Evolutionary conservation across 2,113 vertebrate species (phyloP).

Genomic region (Eidolon helvum): DNA sequence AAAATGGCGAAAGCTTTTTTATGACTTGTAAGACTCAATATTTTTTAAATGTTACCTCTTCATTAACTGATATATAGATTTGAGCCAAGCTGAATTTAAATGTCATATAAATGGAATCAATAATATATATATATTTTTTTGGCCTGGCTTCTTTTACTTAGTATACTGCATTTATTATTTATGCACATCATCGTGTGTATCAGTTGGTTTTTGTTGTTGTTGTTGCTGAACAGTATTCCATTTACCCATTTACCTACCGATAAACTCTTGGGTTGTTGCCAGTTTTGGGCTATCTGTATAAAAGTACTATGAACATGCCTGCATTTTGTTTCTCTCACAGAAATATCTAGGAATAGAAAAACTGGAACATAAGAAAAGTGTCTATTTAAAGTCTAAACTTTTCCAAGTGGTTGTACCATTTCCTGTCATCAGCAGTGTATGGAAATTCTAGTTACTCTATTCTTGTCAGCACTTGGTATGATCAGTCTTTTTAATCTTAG

Average conservation of each 20-base stretch:
- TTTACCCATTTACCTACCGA: neutral
- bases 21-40: neutral
- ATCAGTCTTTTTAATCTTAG: neutral
- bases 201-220: neutral
- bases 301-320: neutral
- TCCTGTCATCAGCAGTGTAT: neutral
- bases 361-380: neutral
- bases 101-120: neutral
- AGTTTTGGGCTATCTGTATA: neutral
- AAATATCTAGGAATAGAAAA: neutral
- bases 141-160: neutral
- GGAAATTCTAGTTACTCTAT: neutral
- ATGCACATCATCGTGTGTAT: neutral
- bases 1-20: neutral
- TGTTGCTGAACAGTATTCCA: neutral
- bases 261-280: neutral
- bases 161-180: neutral
- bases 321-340: neutral
- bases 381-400: neutral
- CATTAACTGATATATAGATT: neutral
- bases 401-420: neutral
- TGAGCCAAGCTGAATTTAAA: neutral
- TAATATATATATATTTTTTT: neutral
- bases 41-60: neutral
- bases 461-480: neutral